phyloP scores from a whole-genome alignment of 2,888 invertebrate species.

The Drosophila kokeensis region DNA sequence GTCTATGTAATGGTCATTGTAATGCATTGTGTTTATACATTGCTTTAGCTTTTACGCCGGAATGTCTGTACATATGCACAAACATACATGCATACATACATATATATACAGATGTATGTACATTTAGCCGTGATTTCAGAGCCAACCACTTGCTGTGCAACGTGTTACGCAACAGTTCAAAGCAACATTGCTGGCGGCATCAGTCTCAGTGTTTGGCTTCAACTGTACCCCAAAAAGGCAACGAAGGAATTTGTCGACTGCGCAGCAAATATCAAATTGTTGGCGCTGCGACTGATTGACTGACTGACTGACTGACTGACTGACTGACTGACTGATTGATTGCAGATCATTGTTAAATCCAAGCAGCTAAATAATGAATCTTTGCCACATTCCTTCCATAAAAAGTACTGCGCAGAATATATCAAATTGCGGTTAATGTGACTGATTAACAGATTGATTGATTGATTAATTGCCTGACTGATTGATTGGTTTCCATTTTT shows the following conservation, averaged over 20 bases:
- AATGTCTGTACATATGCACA: neutral
- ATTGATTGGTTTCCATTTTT: neutral
- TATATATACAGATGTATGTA: neutral
- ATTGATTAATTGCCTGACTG: neutral
- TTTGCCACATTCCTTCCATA: neutral
- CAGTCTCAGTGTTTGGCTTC: constrained; percentile 9
- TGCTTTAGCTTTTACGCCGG: neutral
- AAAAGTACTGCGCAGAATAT: neutral
- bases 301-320: neutral
- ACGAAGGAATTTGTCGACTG: neutral
- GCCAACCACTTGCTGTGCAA: constrained; percentile 11
- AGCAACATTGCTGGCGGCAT: neutral
- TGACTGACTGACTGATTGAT: neutral
- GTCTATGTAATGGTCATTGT: neutral
- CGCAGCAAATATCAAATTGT: neutral
- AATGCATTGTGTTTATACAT: neutral
- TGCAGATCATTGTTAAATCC: neutral
- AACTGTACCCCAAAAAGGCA: constrained; percentile 14
- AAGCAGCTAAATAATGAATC: neutral
- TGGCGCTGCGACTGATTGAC: neutral
- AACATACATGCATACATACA: neutral
- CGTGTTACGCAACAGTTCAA: constrained; percentile 17
- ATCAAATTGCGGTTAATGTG: neutral
- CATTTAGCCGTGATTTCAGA: constrained; percentile 7
- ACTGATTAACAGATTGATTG: neutral